These are phyloP conservation scores for Drosophila suzukii DNA, from an alignment of 1,140 invertebrate genomes.

Conservation along the genomic window DNA sequence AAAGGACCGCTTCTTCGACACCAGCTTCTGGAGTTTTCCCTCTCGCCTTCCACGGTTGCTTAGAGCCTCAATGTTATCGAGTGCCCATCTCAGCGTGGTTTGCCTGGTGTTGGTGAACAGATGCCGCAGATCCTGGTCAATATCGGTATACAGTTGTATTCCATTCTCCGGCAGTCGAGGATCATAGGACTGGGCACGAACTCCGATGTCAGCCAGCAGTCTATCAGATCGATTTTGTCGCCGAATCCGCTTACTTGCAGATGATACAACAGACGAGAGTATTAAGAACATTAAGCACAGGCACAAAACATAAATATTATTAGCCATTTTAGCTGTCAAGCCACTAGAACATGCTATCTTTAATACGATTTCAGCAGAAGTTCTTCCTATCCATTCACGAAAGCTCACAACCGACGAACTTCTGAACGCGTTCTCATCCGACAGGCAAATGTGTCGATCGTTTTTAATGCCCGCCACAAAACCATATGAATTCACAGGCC, in stretches of 20 bases:
- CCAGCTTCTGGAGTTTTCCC: constrained; percentile 59
- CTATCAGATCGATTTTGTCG: constrained; percentile 57
- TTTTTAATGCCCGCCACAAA: constrained; percentile 55
- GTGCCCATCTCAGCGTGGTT: constrained; percentile 29
- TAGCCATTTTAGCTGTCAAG: background rate
- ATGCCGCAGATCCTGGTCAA: constrained; percentile 49
- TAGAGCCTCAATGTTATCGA: constrained; percentile 40
- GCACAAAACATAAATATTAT: background rate
- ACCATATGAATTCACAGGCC: constrained; percentile 28
- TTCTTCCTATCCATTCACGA: background rate
- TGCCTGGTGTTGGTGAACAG: constrained; percentile 41
- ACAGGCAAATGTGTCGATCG: constrained; percentile 48
- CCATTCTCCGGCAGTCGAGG: constrained; percentile 26
- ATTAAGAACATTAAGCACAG: background rate
- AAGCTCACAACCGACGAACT: constrained; percentile 42
- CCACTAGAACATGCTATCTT: background rate
- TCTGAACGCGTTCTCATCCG: constrained; percentile 73
- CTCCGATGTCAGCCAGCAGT: constrained; percentile 53
- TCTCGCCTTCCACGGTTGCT: constrained; percentile 28
- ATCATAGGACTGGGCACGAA: constrained; percentile 37
- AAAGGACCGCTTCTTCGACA: constrained; percentile 43
- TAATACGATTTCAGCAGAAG: background rate
- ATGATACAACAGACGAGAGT: background rate
- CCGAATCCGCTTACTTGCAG: constrained; percentile 13
- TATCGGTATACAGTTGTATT: constrained; percentile 50